Evolutionary conservation across 2,888 invertebrate genomes (phyloP), one percentile per base, ranked within the genome.

Genomic region (Elegia similella): DNA sequence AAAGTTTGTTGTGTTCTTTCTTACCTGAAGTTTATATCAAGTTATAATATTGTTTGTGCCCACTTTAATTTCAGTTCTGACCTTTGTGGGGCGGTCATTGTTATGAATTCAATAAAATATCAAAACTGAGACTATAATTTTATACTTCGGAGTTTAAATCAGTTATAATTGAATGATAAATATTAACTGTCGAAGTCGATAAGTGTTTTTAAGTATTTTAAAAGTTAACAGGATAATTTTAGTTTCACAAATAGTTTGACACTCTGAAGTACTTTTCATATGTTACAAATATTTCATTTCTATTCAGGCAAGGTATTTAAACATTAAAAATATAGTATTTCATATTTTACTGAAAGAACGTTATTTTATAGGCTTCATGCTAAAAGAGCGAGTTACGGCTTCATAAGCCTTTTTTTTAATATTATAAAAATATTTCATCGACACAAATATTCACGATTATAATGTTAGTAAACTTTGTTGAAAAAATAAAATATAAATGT

Each of bases 21-120:
- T 46, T 55, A 55, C 30, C 44, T 44, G 34, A 55, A 55, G 44
- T 44, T 54, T 55, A 12, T 34, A 43, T 42, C 43, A 55, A 55
- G 54, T 55, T 55, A 34, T 55, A 55, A 55, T 55, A 55, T 55
- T 55, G 44, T 55, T 55, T 55, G 17, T 30, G n/a, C 16, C 10
- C 10, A 44, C 46, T 55, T 55, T 44, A 32, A 16, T 55, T 55
- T 44, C 30, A 55, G 44, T 55, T 55, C 17, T 55, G 46, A 44
- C 54, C 44, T 55, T 55, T 55, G 16, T 12, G 8, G n/a, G 32
- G 10, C 12, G 48, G 48, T 50, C 48, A 50, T 50, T 34, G 50
- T 38, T 34, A 38, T 50, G 10, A 38, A 38, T 38, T 38, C 6
- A 38, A 38, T 38, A 38, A 12, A 34, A 10, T 12, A 34, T 23